Conservation (phyloP, 2,113 vertebrate genomes). For the Cygnus atratus region DNA sequence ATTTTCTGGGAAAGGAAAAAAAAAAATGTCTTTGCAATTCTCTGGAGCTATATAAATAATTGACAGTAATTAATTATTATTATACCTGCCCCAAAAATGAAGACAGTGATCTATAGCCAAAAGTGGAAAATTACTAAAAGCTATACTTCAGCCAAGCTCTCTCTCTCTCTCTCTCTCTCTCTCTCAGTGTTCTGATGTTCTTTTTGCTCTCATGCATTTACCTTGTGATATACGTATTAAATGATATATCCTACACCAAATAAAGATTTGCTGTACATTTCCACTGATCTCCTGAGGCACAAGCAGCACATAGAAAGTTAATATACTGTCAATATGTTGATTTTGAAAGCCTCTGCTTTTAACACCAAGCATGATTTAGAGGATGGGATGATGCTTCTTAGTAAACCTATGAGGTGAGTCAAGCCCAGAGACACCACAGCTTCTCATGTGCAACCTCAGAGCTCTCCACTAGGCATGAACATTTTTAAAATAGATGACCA, state of each 20-base stretch:
- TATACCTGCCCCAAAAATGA: conserved; percentile 6
- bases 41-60: conserved; percentile 17
- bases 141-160: neutral
- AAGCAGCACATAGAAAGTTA: neutral
- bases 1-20: neutral
- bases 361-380: neutral
- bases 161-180: too few species aligned
- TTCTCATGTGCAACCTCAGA: neutral
- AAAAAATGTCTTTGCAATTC: neutral
- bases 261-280: neutral
- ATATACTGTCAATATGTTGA: neutral
- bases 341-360: neutral
- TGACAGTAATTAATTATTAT: conserved; percentile 39
- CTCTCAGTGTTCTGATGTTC: neutral
- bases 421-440: neutral
- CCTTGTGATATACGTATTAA: neutral
- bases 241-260: neutral
- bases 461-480: rapidly evolving
- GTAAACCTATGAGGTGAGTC: neutral
- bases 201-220: neutral
- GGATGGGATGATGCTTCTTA: neutral
- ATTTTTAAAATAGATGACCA: neutral
- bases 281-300: neutral
- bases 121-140: conserved; percentile 11
- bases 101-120: neutral